Percentiles rank a stretch among this genome's conserved stretches.
Conservation (phyloP, 2,113 vertebrate genomes). For the Axis porcinus region DNA sequence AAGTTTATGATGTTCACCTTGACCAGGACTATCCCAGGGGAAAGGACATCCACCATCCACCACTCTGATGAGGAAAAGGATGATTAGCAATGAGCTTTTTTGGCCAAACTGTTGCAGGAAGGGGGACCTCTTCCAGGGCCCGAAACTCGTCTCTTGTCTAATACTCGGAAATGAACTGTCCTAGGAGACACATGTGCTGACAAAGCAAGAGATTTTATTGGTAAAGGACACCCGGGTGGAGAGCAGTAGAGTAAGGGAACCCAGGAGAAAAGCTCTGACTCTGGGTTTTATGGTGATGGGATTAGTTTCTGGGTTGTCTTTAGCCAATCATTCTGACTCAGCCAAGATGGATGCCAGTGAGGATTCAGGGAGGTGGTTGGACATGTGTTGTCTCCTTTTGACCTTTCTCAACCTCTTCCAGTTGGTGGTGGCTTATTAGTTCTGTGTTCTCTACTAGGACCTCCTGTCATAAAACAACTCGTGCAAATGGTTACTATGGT, state of each 20-base stretch:
- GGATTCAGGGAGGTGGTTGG: neutral
- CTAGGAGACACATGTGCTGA: neutral
- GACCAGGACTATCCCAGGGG: no score
- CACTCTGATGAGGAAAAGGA: neutral
- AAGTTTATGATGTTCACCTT: neutral
- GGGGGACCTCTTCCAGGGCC: neutral
- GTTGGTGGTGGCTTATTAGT: neutral
- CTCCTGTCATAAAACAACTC: neutral
- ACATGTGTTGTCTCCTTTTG: neutral
- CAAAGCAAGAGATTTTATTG: neutral
- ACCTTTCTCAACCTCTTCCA: neutral
- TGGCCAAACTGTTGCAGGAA: neutral
- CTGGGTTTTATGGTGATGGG: neutral
- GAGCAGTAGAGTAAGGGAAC: neutral
- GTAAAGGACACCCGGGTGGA: neutral
- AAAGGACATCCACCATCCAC: accelerated
- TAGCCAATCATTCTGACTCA: neutral
- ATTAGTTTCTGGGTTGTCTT: neutral
- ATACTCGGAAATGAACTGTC: neutral
- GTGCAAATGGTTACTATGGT: neutral
- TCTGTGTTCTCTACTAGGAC: neutral
- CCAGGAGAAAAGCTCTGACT: neutral
- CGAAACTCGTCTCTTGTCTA: neutral
- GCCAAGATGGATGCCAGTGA: neutral
- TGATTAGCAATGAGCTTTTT: neutral